Conservation (phyloP, 2,888 invertebrate species). For the Microdon myrmicae region DNA sequence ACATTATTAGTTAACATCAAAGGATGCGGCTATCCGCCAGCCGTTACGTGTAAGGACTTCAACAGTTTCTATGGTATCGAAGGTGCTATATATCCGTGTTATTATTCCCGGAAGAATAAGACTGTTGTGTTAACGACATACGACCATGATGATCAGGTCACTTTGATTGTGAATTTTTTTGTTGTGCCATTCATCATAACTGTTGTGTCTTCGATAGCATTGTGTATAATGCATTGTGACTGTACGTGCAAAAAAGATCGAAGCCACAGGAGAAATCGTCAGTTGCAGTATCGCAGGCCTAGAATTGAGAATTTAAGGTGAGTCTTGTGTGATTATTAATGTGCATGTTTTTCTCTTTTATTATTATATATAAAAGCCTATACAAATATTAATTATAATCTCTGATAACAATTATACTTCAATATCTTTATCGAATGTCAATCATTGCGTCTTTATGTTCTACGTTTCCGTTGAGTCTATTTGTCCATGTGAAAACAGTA, state of each 20-base stretch:
- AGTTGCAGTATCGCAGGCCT: slow-evolving; percentile 70
- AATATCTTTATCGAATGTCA: too few relatives aligned
- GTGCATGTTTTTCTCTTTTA: slow-evolving; percentile 5
- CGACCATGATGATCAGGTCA: slow-evolving; percentile 83
- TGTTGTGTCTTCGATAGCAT: slow-evolving; percentile 83
- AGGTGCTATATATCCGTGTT: slow-evolving; percentile 84
- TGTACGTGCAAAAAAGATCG: slow-evolving; percentile 77
- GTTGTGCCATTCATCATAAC: slow-evolving; percentile 86
- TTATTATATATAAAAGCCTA: neutral
- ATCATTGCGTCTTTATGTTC: too few relatives aligned
- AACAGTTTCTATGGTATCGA: slow-evolving; percentile 79
- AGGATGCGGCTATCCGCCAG: slow-evolving; percentile 90
- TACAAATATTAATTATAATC: too few relatives aligned
- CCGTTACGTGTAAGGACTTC: slow-evolving; percentile 84
- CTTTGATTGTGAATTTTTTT: slow-evolving; percentile 84
- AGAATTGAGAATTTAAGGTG: slow-evolving; percentile 72
- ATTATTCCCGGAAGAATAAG: slow-evolving; percentile 85
- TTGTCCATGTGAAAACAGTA: too few relatives aligned
- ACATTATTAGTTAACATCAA: slow-evolving; percentile 85
- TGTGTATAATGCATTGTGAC: slow-evolving; percentile 89
- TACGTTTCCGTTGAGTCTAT: too few relatives aligned
- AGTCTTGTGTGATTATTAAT: slow-evolving; percentile 48
- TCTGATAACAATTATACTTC: too few relatives aligned
- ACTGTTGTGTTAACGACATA: slow-evolving; percentile 86
- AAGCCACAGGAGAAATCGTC: slow-evolving; percentile 72